Conservation (phyloP, 2,888 invertebrate species). For the Drosophila yooni region DNA sequence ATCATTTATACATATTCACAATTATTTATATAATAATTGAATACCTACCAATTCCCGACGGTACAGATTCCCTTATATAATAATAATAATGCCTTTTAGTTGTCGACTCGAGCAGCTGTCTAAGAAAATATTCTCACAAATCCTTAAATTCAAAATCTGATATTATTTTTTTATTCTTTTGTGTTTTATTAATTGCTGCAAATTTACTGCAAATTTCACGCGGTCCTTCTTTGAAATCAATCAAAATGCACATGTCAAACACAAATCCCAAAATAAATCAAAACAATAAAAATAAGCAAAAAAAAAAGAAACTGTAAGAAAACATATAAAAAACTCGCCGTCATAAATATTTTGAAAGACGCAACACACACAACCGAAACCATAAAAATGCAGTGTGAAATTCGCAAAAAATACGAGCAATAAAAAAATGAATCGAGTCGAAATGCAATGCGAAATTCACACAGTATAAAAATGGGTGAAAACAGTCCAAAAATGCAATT, state of each 20-base stretch:
- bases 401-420: conserved; percentile 43
- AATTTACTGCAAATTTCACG: conserved; percentile 56
- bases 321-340: conserved; percentile 53
- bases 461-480: conserved; percentile 47
- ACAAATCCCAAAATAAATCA: conserved; percentile 59
- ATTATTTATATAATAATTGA: too few relatives aligned
- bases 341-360: conserved; percentile 77
- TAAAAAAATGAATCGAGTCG: conserved; percentile 21
- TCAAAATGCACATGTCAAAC: conserved; percentile 63
- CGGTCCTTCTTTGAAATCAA: conserved; percentile 61
- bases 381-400: conserved; percentile 81
- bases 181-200: conserved; percentile 71
- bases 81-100: neutral
- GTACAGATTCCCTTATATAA: neutral
- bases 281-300: conserved; percentile 51
- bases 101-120: conserved; percentile 24
- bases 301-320: conserved; percentile 42
- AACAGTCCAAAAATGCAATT: conserved; percentile 55
- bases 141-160: conserved; percentile 9
- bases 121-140: conserved; percentile 28
- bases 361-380: conserved; percentile 34
- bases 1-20: neutral
- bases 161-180: conserved; percentile 36
- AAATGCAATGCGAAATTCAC: conserved; percentile 65
- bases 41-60: neutral